These are phyloP conservation scores for Onychomys leucogaster DNA, from an alignment of 2,797 vertebrate species.

Conservation along the genomic window DNA sequence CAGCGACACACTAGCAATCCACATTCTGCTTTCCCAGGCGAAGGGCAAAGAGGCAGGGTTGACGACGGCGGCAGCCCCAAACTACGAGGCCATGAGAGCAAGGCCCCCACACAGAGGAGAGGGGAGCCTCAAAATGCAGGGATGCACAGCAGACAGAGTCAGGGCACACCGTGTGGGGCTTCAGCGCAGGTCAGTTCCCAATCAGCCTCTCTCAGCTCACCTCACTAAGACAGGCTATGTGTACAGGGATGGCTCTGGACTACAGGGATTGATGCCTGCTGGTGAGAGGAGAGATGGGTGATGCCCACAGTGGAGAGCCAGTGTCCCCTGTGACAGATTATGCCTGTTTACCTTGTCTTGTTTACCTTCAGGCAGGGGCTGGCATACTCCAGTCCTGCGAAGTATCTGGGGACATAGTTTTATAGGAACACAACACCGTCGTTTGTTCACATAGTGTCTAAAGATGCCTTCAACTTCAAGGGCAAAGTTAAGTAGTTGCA, in stretches of 20 bases:
- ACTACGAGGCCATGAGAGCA: background rate
- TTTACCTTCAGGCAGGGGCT: background rate
- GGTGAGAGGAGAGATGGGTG: too few relatives aligned
- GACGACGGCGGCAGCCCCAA: background rate
- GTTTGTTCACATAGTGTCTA: background rate
- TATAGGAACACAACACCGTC: background rate
- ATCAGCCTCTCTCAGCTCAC: background rate
- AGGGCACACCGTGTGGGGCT: background rate
- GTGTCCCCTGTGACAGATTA: background rate
- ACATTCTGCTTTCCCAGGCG: background rate
- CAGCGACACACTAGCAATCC: constrained; percentile 56
- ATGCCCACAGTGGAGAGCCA: background rate
- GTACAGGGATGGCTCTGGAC: background rate
- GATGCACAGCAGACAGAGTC: background rate
- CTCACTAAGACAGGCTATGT: background rate
- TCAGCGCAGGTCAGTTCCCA: background rate
- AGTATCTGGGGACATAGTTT: constrained; percentile 1
- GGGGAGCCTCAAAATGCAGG: background rate
- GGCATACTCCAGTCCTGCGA: background rate
- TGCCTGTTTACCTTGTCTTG: background rate
- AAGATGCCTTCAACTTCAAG: background rate
- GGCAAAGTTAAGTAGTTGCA: constrained; percentile 12
- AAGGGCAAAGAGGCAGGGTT: background rate
- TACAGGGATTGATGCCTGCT: background rate
- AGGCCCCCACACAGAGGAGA: background rate